Base-by-base conservation (phyloP, 92 coral and sea anemone species). In the Siderastrea radians region DNA sequence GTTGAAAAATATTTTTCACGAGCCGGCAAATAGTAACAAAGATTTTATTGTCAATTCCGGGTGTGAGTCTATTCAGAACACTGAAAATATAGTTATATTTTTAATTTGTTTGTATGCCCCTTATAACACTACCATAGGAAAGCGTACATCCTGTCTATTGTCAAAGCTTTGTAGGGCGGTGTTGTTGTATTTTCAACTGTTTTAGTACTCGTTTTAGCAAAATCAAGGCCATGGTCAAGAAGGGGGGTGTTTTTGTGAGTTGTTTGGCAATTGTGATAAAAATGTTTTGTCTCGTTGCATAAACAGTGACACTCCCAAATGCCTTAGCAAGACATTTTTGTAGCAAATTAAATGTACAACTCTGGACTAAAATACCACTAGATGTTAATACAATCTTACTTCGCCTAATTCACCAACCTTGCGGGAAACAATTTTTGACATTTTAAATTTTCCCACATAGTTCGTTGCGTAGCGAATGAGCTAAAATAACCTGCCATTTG, bases 21-120 rank as follows among this genome's bases (percentile, higher is more conserved):
- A 17, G 7, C 7, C 69, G 6, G n/a, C 9, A 64, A 64, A 64
- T 64, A 64, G 49, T 5, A 5, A 45, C 52, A 12, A 5, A 11
- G 16, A 17, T 13, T 8, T 68, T 68, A 5, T 3, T 13, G 0
- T 15, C 6, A 15, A 71, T 49, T 49, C 0, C n/a, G 17, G 57
- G 53, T 11, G 75, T 71, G 6, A 48, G 57, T 48, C 13, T 13
- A 17, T 78, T 65, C 19, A 11, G n/a, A 16, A n/a, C 83, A 49
- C 9, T 78, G 53, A 62, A 78, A 62, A 78, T 63, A 11, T 78
- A 11, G 48, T 9, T 17, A 15, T 64, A 52, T 59, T 60, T 77
- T 59, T 45, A 67, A 80, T 66, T 79, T 80, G 84, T 80, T 80
- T 80, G 66, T 51, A 15, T 66, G 43, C 65, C 63, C 12, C 16